A percentile compares a stretch with the other conserved stretches of the same genome.
These are phyloP conservation scores for Alsophila aescularia DNA, from an alignment of 2,888 invertebrate species.

Conservation along the genomic window DNA sequence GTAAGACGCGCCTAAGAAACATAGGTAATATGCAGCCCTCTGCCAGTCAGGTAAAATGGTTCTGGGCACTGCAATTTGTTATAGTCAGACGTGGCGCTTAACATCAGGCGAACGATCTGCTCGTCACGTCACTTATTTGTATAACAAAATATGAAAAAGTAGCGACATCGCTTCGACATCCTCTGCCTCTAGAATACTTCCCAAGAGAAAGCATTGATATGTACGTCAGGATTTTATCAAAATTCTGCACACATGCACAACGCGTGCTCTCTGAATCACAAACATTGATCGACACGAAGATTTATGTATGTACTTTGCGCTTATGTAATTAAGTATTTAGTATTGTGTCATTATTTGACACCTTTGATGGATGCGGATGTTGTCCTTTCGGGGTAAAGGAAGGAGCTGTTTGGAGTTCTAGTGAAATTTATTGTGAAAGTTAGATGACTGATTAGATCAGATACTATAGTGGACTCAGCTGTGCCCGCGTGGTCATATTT, in stretches of 20 bases:
- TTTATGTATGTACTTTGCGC: slow-evolving; percentile 43
- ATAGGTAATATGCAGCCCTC: too few species aligned
- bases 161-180: neutral
- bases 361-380: slow-evolving; percentile 30
- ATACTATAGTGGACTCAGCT: neutral
- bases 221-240: slow-evolving; percentile 54
- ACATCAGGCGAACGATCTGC: too few species aligned
- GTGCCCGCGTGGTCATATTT: too few species aligned
- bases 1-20: too few species aligned
- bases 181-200: slow-evolving; percentile 56
- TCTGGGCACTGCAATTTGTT: too few species aligned
- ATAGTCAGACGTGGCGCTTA: too few species aligned
- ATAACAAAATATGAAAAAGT: neutral
- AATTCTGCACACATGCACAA: slow-evolving; percentile 61
- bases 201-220: slow-evolving; percentile 59
- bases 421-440: slow-evolving; percentile 32
- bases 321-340: slow-evolving; percentile 25
- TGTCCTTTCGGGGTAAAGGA: slow-evolving; percentile 1
- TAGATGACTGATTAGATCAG: slow-evolving; percentile 32
- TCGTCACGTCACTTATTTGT: neutral
- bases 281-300: slow-evolving; percentile 48
- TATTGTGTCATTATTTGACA: slow-evolving; percentile 17
- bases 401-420: slow-evolving; percentile 18
- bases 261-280: slow-evolving; percentile 49
- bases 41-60: too few species aligned